A percentile compares a stretch with the other conserved stretches of the same genome.
Evolutionary conservation across 2,888 invertebrate species (phyloP).

Genomic region (Dioctria linearis): DNA sequence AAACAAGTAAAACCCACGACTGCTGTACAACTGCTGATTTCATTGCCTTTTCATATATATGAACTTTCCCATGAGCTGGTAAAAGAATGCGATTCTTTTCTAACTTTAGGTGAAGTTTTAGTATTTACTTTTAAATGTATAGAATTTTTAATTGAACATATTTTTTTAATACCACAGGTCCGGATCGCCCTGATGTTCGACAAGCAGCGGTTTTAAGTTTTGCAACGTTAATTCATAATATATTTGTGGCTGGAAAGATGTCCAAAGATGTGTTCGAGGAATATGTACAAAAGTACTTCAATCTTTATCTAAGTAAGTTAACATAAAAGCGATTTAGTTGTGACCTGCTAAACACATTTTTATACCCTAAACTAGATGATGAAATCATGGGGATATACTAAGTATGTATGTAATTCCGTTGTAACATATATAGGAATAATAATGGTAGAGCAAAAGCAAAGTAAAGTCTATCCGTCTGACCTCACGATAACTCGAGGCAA

Average conservation of each 20-base stretch:
- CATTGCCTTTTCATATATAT: constrained; percentile 80
- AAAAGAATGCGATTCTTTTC: constrained; percentile 74
- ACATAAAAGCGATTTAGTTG: background rate
- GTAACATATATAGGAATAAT: too few species aligned
- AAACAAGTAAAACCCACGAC: constrained; percentile 77
- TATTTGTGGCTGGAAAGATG: constrained; percentile 73
- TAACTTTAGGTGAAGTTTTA: constrained; percentile 67
- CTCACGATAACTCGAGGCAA: too few species aligned
- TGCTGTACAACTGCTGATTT: constrained; percentile 77
- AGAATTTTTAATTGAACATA: background rate
- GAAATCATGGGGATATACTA: too few species aligned
- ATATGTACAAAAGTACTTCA: constrained; percentile 80
- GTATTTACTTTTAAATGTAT: constrained; percentile 27
- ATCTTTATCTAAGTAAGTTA: constrained; percentile 78
- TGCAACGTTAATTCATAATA: constrained; percentile 79
- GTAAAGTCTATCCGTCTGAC: too few species aligned
- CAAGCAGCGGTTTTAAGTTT: constrained; percentile 80
- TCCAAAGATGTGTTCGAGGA: constrained; percentile 79
- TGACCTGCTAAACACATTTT: too few species aligned
- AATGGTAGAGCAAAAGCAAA: too few species aligned
- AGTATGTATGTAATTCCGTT: too few species aligned
- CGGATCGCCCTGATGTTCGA: constrained; percentile 73
- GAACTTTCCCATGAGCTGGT: constrained; percentile 73
- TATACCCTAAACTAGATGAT: too few species aligned
- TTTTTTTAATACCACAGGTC: constrained; percentile 62